Evolutionary conservation across 2,888 invertebrate genomes (phyloP), one percentile per base, ranked within the genome.

Genomic region (Euphydryas editha): DNA sequence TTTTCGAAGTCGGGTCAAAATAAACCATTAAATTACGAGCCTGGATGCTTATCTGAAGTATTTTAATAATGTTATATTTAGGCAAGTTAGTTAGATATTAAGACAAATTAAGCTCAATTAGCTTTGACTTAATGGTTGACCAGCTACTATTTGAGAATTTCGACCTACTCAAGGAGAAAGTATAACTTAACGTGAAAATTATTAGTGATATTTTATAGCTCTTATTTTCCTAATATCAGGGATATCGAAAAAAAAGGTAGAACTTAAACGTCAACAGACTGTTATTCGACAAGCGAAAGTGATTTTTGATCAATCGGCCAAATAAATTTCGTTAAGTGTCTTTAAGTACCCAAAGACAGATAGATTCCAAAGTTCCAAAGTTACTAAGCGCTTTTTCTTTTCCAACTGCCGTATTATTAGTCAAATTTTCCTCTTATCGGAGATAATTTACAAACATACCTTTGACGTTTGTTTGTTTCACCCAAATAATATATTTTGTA

Each of bases 401-500:
- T 51, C 21, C 21, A 51, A 51, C 49, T 51, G 49, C 49, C 49
- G 15, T 51, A n/a, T 51, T 24, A 51, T 51, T 24, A 7, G 15
- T 24, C 49, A 47, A 47, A 11, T 51, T 20, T 51, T 51, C 49
- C 21, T 51, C 49, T 51, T 51, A 24, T 24, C 49, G 49, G 24
- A 24, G 24, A 51, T 51, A 51, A 51, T 51, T 24, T 51, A 51
- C 21, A 24, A 21, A 24, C 49, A 24, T 24, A 51, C 49, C 21
- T 51, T 51, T 5, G 24, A 4, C 13, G 49, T 24, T 51, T 51
- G 49, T 51, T 24, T 51, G 49, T 51, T 51, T 24, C 49, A 24
- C 6, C 49, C 49, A 51, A 24, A 51, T n/a, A n/a, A n/a, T 15
- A 51, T 51, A 51, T 51, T 44, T 51, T 51, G 24, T 51, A 24